Evolutionary conservation across 2,888 invertebrate species (phyloP), one percentile per base, ranked within the genome.

Genomic region (Protophormia terraenovae): DNA sequence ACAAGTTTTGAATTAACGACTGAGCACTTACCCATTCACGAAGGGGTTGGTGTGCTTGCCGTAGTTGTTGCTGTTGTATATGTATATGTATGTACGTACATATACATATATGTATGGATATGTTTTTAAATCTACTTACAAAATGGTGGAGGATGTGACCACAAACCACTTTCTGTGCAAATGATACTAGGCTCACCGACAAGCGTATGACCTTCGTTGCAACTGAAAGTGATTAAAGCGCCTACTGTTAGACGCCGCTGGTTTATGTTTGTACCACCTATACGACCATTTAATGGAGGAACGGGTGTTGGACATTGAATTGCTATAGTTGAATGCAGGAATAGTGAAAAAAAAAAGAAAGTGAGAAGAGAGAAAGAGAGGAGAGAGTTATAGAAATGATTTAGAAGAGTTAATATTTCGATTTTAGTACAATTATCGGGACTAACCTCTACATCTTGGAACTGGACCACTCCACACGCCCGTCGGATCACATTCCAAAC

Each of bases 131-230:
- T 83, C 88, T 90, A 93, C 93, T 93, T 92, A 95, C 97, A 97
- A 91, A 96, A 95, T 64, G 97, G 97, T 12, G 97, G 95, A 24
- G 96, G 96, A 91, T 97, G 96, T 1, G 97, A 97, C 97, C 97
- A 97, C 90, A 95, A 96, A 62, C 97, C 97, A 84, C 95, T 96
- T 91, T 97, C 97, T 6, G 96, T 97, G 93, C 97, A 97, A 60
- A 97, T 96, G 88, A 97, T 96, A 86, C 96, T 96, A 0, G 95
- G 95, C 91, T 97, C 97, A 4, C 97, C 97, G 32, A 92, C 92
- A 87, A 93, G 89, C 83, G 92, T 89, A 91, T 96, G 95, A 24
- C 95, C 94, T 64, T 95, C 95, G 87, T 94, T 93, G 91, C 96
- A 96, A 53, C 96, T 94, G 93, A 97, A 97, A 89, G 96, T 96